phyloP scores from a whole-genome alignment of 2,797 vertebrate genomes.

The Pteropus rufus region DNA sequence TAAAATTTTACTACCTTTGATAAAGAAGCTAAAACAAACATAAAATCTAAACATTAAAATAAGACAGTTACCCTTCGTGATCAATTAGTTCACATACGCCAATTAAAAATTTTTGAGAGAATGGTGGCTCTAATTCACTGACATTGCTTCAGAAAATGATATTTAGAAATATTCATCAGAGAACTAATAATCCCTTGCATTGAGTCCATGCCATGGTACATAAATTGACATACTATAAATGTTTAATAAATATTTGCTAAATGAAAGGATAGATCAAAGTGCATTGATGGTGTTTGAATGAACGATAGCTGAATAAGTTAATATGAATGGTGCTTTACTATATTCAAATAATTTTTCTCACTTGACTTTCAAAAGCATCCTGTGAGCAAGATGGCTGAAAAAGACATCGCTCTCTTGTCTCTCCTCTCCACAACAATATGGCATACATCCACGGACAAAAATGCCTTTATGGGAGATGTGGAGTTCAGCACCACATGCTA shows the following conservation, averaged over 20 bases:
- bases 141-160: conserved; percentile 4
- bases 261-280: not conserved
- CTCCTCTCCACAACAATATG: not conserved
- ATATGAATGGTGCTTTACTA: not conserved
- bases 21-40: conserved; percentile 23
- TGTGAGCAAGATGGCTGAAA: not conserved
- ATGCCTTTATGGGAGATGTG: not conserved
- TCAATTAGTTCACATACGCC: not conserved
- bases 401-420: not conserved
- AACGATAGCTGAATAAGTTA: not conserved
- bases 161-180: not conserved
- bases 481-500: not conserved
- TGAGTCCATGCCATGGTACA: not conserved
- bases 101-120: not conserved
- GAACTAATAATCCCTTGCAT: not conserved
- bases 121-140: not conserved
- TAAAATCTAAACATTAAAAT: conserved; percentile 36
- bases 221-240: not conserved
- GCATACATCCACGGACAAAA: not conserved
- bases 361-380: not conserved
- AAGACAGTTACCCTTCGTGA: not conserved
- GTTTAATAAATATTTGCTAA: conserved; percentile 10
- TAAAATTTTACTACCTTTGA: not conserved
- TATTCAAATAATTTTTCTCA: not conserved
- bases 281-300: not conserved